These are phyloP conservation scores for Dicerorhinus sumatrensis DNA, from an alignment of 2,113 vertebrate genomes.

Conservation along the genomic window DNA sequence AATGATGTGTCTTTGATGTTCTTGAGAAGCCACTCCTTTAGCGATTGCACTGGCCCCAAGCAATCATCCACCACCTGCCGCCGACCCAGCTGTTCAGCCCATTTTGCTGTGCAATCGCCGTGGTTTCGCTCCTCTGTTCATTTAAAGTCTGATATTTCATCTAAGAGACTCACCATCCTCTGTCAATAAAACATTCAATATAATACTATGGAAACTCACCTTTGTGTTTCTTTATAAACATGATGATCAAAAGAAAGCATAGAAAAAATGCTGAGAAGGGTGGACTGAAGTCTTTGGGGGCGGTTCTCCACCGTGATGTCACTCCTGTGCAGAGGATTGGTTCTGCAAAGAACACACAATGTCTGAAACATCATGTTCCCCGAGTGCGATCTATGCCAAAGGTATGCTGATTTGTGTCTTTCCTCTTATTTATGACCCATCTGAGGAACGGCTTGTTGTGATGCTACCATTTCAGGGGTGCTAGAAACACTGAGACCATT, in stretches of 20 bases:
- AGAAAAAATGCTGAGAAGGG: not conserved
- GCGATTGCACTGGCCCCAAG: slow-evolving; percentile 68
- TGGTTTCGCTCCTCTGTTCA: not conserved
- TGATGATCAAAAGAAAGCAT: not conserved
- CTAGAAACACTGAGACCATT: not conserved
- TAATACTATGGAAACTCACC: not conserved
- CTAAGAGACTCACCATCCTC: slow-evolving; percentile 28
- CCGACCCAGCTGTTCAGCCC: slow-evolving; percentile 65
- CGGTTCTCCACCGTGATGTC: not conserved
- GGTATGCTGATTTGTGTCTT: not conserved
- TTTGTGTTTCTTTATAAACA: not conserved
- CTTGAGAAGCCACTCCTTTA: slow-evolving; percentile 68
- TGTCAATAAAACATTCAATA: not conserved
- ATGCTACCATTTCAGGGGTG: not conserved
- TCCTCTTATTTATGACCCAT: slow-evolving; percentile 5
- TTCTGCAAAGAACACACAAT: not conserved
- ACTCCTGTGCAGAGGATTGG: not conserved
- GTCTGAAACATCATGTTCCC: accelerated
- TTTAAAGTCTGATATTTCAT: slow-evolving; percentile 62
- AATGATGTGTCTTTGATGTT: slow-evolving; percentile 77
- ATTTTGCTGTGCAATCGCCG: slow-evolving; percentile 16
- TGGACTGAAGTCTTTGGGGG: not conserved
- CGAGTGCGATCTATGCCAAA: accelerated
- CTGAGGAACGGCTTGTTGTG: not conserved
- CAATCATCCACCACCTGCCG: slow-evolving; percentile 68